Evolutionary conservation across 1,140 invertebrate genomes (phyloP).

Genomic region (Himalopsyche phryganea): DNA sequence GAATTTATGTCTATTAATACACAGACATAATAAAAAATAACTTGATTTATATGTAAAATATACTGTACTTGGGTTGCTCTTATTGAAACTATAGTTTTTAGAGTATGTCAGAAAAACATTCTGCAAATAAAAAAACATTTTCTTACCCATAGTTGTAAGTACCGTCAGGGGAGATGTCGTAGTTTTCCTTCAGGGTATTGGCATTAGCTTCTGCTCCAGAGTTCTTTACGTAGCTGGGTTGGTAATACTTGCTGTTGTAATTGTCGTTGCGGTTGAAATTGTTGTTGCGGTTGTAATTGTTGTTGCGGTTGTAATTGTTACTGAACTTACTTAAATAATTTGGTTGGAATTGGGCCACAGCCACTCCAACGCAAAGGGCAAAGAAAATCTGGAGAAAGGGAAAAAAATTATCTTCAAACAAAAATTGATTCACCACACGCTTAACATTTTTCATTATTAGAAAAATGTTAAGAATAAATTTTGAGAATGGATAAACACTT

Average conservation of each 20-base stretch:
- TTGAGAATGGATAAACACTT: too few species aligned
- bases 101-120: too few species aligned
- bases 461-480: too few species aligned
- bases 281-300: conserved; percentile 7
- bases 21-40: too few species aligned
- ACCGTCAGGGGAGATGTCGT: conserved; percentile 35
- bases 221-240: conserved; percentile 10
- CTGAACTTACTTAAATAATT: background rate
- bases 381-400: conserved; percentile 17
- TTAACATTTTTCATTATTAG: too few species aligned
- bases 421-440: too few species aligned
- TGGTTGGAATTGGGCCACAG: conserved; percentile 10
- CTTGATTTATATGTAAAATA: too few species aligned
- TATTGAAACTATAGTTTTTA: too few species aligned
- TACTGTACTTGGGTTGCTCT: too few species aligned
- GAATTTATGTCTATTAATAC: too few species aligned
- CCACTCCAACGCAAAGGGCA: conserved; percentile 12
- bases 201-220: conserved; percentile 24
- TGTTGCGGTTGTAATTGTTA: conserved; percentile 5
- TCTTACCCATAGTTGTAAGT: conserved; percentile 34
- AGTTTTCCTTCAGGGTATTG: conserved; percentile 31
- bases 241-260: background rate
- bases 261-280: conserved; percentile 2
- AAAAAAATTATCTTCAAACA: too few species aligned
- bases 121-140: too few species aligned